A percentile compares a stretch with the other conserved stretches of the same genome.
phyloP scores from a whole-genome alignment of 2,888 invertebrate species.

The Catocala fraxini region DNA sequence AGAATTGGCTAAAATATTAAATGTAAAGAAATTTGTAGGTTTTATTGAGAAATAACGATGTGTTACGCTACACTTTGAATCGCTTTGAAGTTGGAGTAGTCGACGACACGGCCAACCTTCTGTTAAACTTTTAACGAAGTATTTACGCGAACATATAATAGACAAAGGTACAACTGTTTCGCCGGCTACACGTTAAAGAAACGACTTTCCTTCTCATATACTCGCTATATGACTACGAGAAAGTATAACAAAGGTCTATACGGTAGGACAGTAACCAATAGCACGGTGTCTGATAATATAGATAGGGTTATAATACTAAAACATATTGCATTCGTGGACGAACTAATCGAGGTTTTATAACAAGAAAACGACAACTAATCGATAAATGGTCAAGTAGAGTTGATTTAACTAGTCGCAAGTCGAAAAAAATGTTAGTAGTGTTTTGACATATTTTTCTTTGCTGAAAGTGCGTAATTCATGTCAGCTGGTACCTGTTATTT shows the following conservation, averaged over 20 bases:
- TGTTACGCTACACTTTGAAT: constrained; percentile 70
- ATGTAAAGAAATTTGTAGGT: constrained; percentile 71
- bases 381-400: constrained; percentile 87
- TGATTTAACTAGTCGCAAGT: constrained; percentile 88
- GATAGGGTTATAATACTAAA: constrained; percentile 81
- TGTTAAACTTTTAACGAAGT: constrained; percentile 32
- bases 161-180: constrained; percentile 45
- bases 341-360: constrained; percentile 80
- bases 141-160: constrained; percentile 12
- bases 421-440: constrained; percentile 87
- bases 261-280: constrained; percentile 59
- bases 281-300: constrained; percentile 75
- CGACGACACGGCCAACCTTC: constrained; percentile 52
- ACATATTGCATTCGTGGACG: constrained; percentile 84
- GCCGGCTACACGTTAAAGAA: constrained; percentile 55
- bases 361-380: constrained; percentile 77
- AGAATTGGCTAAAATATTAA: constrained; percentile 75
- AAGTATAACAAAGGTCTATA: constrained; percentile 52
- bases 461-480: constrained; percentile 89
- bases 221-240: constrained; percentile 75
- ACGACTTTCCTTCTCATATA: constrained; percentile 78
- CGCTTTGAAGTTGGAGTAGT: constrained; percentile 60
- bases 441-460: constrained; percentile 89
- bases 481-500: constrained; percentile 84
- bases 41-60: constrained; percentile 61